Conservation (phyloP, 2,888 invertebrate genomes). For the Isotomurus palustris region DNA sequence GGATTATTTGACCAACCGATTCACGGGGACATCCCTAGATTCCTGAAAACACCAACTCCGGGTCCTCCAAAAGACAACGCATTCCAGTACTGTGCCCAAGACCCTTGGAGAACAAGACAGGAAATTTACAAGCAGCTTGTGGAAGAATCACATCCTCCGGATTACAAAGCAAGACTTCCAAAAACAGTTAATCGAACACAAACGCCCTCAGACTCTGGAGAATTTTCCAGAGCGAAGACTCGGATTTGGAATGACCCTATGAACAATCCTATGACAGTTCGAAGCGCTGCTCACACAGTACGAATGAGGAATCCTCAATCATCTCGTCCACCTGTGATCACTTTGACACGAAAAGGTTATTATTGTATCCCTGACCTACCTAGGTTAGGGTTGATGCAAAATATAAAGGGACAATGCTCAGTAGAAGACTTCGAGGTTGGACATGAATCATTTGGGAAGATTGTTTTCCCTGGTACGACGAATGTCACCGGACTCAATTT, state of each 20-base stretch:
- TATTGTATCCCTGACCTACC: constrained; percentile 60
- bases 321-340: constrained; percentile 4
- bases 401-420: constrained; percentile 61
- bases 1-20: too few relatives aligned
- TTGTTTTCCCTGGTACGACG: constrained; percentile 75
- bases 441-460: constrained; percentile 81
- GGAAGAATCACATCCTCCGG: too few relatives aligned
- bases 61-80: too few relatives aligned
- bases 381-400: constrained; percentile 66
- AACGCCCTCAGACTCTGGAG: not conserved
- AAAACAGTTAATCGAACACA: not conserved
- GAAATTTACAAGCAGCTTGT: too few relatives aligned
- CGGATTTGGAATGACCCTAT: too few relatives aligned
- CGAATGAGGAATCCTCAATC: not conserved
- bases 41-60: too few relatives aligned
- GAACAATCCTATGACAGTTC: too few relatives aligned
- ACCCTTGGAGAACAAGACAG: too few relatives aligned
- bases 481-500: constrained; percentile 79
- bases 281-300: too few relatives aligned
- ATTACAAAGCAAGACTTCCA: not conserved
- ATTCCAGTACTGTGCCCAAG: too few relatives aligned
- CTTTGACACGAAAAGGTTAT: constrained; percentile 16
- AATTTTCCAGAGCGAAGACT: too few relatives aligned
- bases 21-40: too few relatives aligned
- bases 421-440: constrained; percentile 85